Base-by-base conservation (phyloP, 2,797 vertebrate genomes). In the Florisuga fusca region DNA sequence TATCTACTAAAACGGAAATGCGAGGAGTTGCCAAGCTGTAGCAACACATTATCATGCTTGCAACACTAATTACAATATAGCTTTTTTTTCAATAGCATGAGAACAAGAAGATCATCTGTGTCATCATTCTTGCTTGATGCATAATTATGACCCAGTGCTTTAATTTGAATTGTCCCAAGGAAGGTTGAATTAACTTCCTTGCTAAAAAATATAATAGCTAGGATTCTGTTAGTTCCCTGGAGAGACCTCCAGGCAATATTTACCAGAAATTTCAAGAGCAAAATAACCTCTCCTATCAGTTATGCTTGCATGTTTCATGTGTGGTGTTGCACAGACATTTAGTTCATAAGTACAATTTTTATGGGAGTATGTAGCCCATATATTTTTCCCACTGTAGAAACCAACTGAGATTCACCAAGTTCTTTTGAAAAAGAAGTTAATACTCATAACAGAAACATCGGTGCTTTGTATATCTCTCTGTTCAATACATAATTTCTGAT, bases 211-310 rank as follows among this genome's bases (percentile, higher is more conserved):
- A 95, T 68, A 97, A 90, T 97, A 97, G 95, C 95, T 97, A 93
- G 89, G 92, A 86, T 96, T 94, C 94, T 89, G 68, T 95, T 97
- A 96, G 94, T 85, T 97, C 95, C 95, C 96, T 64, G 68, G 79
- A 93, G 95, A 97, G 92, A 92, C 95, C 95, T 92, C 64, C 90
- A 96, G 91, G 95, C 82, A 97, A 86, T 89, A 96, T 96, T 97
- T 96, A 96, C 92, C 89, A 93, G 92, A 96, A 97, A 97, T 97
- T 97, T 96, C 93, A 97, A 90, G 96, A 96, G 90, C 90, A 96
- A 94, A 97, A 95, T 94, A 94, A 96, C 38, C 38, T 85, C 46
- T 93, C 31, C 62, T 91, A 55, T 87, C 74, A 63, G 61, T 78
- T 83, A n/a, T 12, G 5, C 55, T 84, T 36, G 33, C 43, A 62